Percentiles rank a stretch among this genome's conserved stretches.
phyloP scores from a whole-genome alignment of 1,140 invertebrate species.

The Ceratina australensis region DNA sequence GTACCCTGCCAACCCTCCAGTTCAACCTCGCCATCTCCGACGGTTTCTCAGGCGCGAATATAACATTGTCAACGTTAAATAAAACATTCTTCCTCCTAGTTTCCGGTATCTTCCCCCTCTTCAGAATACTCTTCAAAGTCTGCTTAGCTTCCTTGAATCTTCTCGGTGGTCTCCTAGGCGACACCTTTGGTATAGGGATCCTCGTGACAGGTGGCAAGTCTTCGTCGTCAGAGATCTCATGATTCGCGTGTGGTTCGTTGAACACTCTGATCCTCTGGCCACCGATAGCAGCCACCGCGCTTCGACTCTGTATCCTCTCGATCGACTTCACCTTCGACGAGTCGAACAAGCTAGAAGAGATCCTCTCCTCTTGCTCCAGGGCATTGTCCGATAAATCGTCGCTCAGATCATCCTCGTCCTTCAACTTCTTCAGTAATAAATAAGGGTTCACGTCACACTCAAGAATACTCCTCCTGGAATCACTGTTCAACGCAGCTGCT shows the following conservation, averaged over 20 bases:
- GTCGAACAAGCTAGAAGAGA: conserved; percentile 64
- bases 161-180: conserved; percentile 77
- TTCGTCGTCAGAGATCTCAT: conserved; percentile 70
- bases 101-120: conserved; percentile 75
- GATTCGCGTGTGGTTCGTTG: conserved; percentile 70
- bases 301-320: conserved; percentile 73
- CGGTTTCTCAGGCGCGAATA: conserved; percentile 77
- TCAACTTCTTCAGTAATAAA: conserved; percentile 83
- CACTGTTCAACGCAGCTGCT: conserved; percentile 25
- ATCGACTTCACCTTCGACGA: conserved; percentile 77
- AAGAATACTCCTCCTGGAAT: conserved; percentile 85
- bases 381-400: conserved; percentile 81
- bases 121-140: conserved; percentile 79
- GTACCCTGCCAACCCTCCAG: conserved; percentile 64
- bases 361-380: conserved; percentile 72
- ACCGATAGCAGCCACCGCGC: conserved; percentile 75
- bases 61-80: conserved; percentile 77
- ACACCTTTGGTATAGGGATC: conserved; percentile 77
- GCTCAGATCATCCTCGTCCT: conserved; percentile 74
- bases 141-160: conserved; percentile 71
- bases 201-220: conserved; percentile 66
- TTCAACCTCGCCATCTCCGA: conserved; percentile 53
- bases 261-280: conserved; percentile 78
- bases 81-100: conserved; percentile 74
- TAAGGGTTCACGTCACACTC: conserved; percentile 93